phyloP scores from a whole-genome alignment of 1,140 invertebrate species.

The Goniozus legneri region DNA sequence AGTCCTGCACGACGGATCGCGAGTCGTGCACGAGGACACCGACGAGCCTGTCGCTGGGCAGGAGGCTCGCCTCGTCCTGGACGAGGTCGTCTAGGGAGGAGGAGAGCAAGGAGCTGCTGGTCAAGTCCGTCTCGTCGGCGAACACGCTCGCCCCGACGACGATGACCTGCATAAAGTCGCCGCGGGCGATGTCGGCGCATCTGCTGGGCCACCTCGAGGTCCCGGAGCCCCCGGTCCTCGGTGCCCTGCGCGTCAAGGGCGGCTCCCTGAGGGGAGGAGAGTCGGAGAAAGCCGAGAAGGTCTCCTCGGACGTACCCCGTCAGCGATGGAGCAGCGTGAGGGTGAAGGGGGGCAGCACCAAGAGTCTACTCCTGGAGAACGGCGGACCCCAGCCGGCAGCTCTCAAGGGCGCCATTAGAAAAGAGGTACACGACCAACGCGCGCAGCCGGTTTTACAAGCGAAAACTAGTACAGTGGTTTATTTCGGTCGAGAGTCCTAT shows the following conservation, averaged over 20 bases:
- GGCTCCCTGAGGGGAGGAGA: slow-evolving; percentile 43
- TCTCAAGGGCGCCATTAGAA: slow-evolving; percentile 37
- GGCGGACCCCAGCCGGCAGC: slow-evolving; percentile 39
- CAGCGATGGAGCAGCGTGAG: slow-evolving; percentile 51
- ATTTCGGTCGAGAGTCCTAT: no score
- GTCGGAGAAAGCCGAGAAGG: slow-evolving; percentile 28
- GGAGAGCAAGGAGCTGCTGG: slow-evolving; percentile 36
- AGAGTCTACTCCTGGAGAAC: slow-evolving; percentile 49
- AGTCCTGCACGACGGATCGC: slow-evolving; percentile 16
- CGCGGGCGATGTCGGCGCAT: slow-evolving; percentile 51
- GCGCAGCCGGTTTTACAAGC: no score
- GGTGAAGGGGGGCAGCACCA: slow-evolving; percentile 48
- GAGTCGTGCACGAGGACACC: slow-evolving; percentile 25
- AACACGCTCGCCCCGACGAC: slow-evolving; percentile 45
- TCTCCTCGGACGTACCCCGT: slow-evolving; percentile 32
- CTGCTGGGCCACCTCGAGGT: slow-evolving; percentile 44
- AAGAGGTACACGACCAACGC: no score
- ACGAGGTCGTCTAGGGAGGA: slow-evolving; percentile 29
- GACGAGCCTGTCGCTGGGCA: slow-evolving; percentile 25
- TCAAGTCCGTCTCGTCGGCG: slow-evolving; percentile 43
- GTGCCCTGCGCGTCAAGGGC: slow-evolving; percentile 35
- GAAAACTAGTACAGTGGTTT: no score
- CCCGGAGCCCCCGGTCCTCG: slow-evolving; percentile 29
- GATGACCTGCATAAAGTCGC: slow-evolving; percentile 51
- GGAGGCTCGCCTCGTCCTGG: slow-evolving; percentile 28